These are phyloP conservation scores for Odontocolon sp. DNA, from an alignment of 2,888 invertebrate genomes.

Conservation along the genomic window DNA sequence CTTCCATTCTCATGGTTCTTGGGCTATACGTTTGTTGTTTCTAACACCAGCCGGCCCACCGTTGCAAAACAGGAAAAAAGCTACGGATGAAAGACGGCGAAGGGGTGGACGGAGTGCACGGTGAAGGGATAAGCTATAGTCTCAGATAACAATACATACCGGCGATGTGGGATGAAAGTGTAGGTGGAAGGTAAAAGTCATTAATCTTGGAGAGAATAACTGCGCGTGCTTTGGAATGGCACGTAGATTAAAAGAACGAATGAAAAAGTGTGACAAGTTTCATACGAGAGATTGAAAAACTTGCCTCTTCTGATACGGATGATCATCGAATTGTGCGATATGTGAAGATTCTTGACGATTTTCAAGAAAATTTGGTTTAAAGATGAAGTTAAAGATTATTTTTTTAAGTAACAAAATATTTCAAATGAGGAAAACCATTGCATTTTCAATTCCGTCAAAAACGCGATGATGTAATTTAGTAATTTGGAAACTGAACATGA, in stretches of 20 bases:
- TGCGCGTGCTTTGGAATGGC: conserved; percentile 1
- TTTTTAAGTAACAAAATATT: too few relatives aligned
- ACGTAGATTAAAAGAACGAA: conserved; percentile 20
- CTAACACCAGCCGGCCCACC: conserved; percentile 33
- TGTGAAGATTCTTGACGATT: too few relatives aligned
- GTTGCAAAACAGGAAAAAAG: background rate
- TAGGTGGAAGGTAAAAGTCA: conserved; percentile 34
- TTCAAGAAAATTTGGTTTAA: too few relatives aligned
- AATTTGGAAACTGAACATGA: too few relatives aligned
- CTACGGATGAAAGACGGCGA: background rate
- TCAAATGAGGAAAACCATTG: too few relatives aligned
- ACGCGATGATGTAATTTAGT: too few relatives aligned
- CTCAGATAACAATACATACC: background rate
- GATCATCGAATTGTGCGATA: background rate
- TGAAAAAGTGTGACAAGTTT: background rate
- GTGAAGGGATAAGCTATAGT: conserved; percentile 27
- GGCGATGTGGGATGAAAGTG: conserved; percentile 21
- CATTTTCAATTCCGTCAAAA: too few relatives aligned
- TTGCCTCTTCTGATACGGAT: background rate
- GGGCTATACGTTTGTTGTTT: conserved; percentile 49
- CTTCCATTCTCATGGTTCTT: conserved; percentile 10
- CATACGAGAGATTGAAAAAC: background rate
- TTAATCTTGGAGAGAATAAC: conserved; percentile 30
- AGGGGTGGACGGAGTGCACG: background rate
- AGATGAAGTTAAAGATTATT: too few relatives aligned